A percentile compares a stretch with the other conserved stretches of the same genome.
Evolutionary conservation across 2,888 invertebrate species (phyloP).

Genomic region (Apocheima hispidaria): DNA sequence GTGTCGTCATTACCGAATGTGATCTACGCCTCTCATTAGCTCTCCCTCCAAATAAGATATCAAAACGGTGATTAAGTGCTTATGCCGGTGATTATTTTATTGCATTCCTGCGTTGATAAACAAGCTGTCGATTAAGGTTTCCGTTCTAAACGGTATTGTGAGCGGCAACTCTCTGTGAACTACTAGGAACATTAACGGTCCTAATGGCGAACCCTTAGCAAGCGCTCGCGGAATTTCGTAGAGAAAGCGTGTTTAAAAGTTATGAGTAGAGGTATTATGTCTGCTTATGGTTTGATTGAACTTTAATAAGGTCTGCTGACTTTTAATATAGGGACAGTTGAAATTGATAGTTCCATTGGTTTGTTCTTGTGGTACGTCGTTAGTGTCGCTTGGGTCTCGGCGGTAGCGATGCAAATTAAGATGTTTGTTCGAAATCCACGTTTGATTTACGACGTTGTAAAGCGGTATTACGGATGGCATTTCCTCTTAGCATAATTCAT

Average conservation of each 20-base stretch:
- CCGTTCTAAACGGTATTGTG: slow-evolving; percentile 61
- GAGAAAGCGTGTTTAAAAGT: slow-evolving; percentile 48
- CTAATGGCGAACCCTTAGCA: slow-evolving; percentile 60
- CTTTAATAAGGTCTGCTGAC: slow-evolving; percentile 57
- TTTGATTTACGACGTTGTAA: slow-evolving; percentile 76
- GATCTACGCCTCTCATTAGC: slow-evolving; percentile 83
- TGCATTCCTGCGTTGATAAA: slow-evolving; percentile 77
- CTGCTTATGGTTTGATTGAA: slow-evolving; percentile 53
- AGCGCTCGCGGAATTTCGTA: slow-evolving; percentile 56
- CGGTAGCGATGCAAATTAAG: slow-evolving; percentile 77
- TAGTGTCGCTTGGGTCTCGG: slow-evolving; percentile 73
- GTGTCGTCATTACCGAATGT: slow-evolving; percentile 81
- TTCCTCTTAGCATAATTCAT: slow-evolving; percentile 53
- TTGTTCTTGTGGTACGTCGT: slow-evolving; percentile 79
- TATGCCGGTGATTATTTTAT: slow-evolving; percentile 78
- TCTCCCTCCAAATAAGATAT: slow-evolving; percentile 82
- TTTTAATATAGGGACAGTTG: slow-evolving; percentile 69
- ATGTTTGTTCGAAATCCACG: slow-evolving; percentile 70
- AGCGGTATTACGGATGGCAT: slow-evolving; percentile 54
- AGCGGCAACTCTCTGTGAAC: slow-evolving; percentile 42
- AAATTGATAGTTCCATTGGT: slow-evolving; percentile 78
- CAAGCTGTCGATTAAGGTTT: slow-evolving; percentile 67
- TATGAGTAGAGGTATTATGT: slow-evolving; percentile 20
- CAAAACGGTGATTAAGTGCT: slow-evolving; percentile 75
- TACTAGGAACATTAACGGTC: slow-evolving; percentile 50